Evolutionary conservation across 2,888 invertebrate species (phyloP).

Genomic region (Lasioglossum vierecki): DNA sequence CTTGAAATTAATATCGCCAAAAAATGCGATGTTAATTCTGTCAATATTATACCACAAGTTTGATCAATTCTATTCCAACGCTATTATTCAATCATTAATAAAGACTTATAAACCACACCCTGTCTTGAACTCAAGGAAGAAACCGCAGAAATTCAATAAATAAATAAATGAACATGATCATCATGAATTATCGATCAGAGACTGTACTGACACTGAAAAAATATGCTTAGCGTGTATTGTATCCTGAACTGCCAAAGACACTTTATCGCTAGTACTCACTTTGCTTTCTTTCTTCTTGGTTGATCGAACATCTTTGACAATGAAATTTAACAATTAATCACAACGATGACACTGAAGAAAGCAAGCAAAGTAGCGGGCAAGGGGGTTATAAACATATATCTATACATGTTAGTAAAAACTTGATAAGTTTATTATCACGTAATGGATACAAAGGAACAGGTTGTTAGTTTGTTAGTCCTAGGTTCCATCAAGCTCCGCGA

Average conservation of each 20-base stretch:
- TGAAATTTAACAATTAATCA: slow-evolving; percentile 5
- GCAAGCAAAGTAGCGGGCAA: slow-evolving; percentile 63
- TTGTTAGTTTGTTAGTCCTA: slow-evolving; percentile 62
- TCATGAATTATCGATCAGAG: neutral
- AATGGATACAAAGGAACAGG: slow-evolving; percentile 75
- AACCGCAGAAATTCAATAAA: neutral
- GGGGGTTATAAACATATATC: slow-evolving; percentile 72
- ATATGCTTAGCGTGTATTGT: no score
- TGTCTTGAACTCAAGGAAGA: neutral
- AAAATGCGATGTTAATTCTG: neutral
- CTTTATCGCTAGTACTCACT: slow-evolving; percentile 40
- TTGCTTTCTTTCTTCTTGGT: slow-evolving; percentile 61
- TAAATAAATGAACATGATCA: neutral
- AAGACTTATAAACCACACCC: neutral
- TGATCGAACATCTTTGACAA: neutral
- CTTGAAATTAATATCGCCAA: neutral
- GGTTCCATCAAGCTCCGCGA: slow-evolving; percentile 29
- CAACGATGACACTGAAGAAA: slow-evolving; percentile 45
- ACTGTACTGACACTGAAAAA: neutral
- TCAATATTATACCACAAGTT: neutral
- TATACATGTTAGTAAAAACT: slow-evolving; percentile 77
- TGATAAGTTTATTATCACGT: slow-evolving; percentile 80
- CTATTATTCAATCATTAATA: neutral
- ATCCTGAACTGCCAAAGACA: neutral
- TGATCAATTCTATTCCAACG: neutral